phyloP scores from a whole-genome alignment of 2,888 invertebrate species.

The Atherix ibis region DNA sequence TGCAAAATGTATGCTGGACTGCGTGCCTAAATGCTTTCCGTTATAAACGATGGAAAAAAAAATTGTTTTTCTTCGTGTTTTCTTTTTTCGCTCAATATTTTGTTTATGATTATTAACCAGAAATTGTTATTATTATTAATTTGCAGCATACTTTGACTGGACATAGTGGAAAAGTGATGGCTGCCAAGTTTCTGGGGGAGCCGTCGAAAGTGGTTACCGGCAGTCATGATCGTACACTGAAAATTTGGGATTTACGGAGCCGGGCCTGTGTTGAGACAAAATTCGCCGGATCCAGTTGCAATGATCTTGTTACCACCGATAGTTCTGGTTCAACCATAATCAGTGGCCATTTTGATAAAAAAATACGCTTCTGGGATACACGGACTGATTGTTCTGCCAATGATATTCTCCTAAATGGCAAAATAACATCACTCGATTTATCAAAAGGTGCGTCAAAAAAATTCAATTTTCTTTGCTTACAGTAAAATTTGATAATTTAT shows the following conservation, averaged over 20 bases:
- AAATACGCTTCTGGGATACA: slow-evolving; percentile 93
- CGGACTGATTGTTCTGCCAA: slow-evolving; percentile 72
- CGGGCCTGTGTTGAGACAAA: slow-evolving; percentile 85
- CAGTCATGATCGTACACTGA: slow-evolving; percentile 93
- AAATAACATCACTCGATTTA: slow-evolving; percentile 87
- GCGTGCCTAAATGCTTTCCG: too few species aligned
- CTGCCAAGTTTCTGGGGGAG: slow-evolving; percentile 89
- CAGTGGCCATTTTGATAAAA: slow-evolving; percentile 96
- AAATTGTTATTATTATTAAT: too few species aligned
- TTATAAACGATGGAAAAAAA: too few species aligned
- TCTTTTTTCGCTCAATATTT: too few species aligned
- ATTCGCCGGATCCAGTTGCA: slow-evolving; percentile 92
- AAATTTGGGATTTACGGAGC: slow-evolving; percentile 95
- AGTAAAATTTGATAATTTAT: too few species aligned
- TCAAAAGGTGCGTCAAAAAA: slow-evolving; percentile 59
- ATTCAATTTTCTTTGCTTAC: not conserved
- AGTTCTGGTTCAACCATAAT: slow-evolving; percentile 79
- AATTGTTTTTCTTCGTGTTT: too few species aligned
- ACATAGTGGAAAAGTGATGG: slow-evolving; percentile 94
- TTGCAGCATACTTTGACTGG: slow-evolving; percentile 33
- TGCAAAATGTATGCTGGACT: too few species aligned
- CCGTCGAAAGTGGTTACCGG: slow-evolving; percentile 90
- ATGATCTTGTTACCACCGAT: slow-evolving; percentile 86
- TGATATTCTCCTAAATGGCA: slow-evolving; percentile 78
- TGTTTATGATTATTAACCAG: too few species aligned